phyloP scores from a whole-genome alignment of 1,140 invertebrate species.

The Anadara kagoshimensis region DNA sequence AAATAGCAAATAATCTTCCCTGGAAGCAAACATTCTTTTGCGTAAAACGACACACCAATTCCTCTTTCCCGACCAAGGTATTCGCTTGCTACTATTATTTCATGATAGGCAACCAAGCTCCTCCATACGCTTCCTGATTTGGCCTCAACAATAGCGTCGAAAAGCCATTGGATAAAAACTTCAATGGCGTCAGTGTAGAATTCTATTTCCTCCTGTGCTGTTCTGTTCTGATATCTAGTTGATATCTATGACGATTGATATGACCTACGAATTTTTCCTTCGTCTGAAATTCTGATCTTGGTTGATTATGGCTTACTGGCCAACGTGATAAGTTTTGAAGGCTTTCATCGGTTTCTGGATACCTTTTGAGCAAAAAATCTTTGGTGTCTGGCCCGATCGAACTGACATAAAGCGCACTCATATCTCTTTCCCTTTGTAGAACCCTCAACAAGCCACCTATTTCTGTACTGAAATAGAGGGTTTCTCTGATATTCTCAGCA shows the following conservation, averaged over 20 bases:
- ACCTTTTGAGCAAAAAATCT: conserved; percentile 41
- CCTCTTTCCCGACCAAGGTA: conserved; percentile 50
- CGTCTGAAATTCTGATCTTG: conserved; percentile 36
- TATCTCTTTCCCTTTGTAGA: conserved; percentile 52
- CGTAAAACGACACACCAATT: conserved; percentile 46
- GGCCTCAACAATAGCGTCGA: conserved; percentile 46
- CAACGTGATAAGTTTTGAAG: conserved; percentile 43
- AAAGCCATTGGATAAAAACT: conserved; percentile 49
- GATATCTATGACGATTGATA: conserved; percentile 47
- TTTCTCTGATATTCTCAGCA: conserved; percentile 30
- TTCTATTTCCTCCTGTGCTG: conserved; percentile 37
- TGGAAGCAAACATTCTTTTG: conserved; percentile 43
- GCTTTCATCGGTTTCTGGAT: conserved; percentile 43
- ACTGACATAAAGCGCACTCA: conserved; percentile 51
- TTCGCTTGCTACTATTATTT: conserved; percentile 50
- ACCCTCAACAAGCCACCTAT: conserved; percentile 43
- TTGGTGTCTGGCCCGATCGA: conserved; percentile 45
- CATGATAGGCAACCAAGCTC: conserved; percentile 53
- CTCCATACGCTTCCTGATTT: conserved; percentile 55
- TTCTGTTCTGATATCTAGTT: conserved; percentile 41
- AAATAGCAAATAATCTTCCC: conserved; percentile 45
- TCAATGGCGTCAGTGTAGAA: conserved; percentile 48
- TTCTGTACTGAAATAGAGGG: conserved; percentile 34
- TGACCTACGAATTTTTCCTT: conserved; percentile 44
- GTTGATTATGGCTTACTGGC: conserved; percentile 22